A percentile compares a stretch with the other conserved stretches of the same genome.
phyloP scores from a whole-genome alignment of 1,140 invertebrate genomes.

The Aethina tumida region DNA sequence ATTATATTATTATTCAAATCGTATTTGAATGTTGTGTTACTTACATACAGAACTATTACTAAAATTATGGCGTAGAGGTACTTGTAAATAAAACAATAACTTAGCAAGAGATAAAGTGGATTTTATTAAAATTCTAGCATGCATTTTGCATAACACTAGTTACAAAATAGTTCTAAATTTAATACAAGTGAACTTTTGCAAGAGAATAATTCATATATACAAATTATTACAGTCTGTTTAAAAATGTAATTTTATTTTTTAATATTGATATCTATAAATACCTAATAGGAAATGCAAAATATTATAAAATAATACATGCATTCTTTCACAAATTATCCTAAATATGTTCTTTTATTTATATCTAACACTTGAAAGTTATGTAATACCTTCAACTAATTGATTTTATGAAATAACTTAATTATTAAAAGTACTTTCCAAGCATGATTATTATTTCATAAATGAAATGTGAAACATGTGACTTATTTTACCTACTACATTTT shows the following conservation, averaged over 20 bases:
- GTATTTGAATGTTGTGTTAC: background rate
- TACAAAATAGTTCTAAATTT: slow-evolving; percentile 27
- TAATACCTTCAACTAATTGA: slow-evolving; percentile 7
- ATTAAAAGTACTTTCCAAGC: slow-evolving; percentile 6
- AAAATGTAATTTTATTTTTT: too few relatives aligned
- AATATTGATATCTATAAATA: slow-evolving; percentile 10
- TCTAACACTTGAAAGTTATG: slow-evolving; percentile 6
- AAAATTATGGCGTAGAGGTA: background rate
- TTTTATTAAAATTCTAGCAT: slow-evolving; percentile 30
- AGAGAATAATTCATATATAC: slow-evolving; percentile 25
- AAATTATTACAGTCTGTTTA: slow-evolving; percentile 22
- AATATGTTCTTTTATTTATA: slow-evolving; percentile 6
- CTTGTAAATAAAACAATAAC: background rate
- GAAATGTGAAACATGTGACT: slow-evolving; percentile 6
- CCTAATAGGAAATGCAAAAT: slow-evolving; percentile 14
- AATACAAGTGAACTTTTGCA: slow-evolving; percentile 24
- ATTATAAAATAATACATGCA: slow-evolving; percentile 20
- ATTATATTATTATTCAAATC: background rate
- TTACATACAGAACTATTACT: background rate
- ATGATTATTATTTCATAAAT: slow-evolving; percentile 7
- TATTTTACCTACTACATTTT: slow-evolving; percentile 5
- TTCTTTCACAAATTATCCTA: slow-evolving; percentile 8
- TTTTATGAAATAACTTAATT: slow-evolving; percentile 7
- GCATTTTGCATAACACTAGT: slow-evolving; percentile 26
- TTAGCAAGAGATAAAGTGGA: slow-evolving; percentile 28